A percentile compares a stretch with the other conserved stretches of the same genome.
phyloP scores from a whole-genome alignment of 2,888 invertebrate genomes.

The Reticulitermes lucifugus region DNA sequence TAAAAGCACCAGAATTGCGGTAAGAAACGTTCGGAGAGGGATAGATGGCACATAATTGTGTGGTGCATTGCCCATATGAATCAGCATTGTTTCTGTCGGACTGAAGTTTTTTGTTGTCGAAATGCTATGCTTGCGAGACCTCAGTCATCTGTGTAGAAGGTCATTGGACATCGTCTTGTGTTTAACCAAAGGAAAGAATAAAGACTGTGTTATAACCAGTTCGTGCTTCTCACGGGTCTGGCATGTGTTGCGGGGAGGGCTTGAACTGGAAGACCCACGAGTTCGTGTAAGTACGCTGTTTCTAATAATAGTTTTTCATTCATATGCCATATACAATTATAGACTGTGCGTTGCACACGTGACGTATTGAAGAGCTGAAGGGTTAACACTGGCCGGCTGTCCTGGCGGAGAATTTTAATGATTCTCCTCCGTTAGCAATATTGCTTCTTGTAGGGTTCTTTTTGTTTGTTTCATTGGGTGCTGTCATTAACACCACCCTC shows the following conservation, averaged over 20 bases:
- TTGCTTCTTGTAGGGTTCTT: too few relatives aligned
- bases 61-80: too few relatives aligned
- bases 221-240: neutral
- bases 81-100: too few relatives aligned
- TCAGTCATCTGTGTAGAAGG: neutral
- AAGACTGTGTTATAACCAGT: neutral
- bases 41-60: too few relatives aligned
- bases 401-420: neutral
- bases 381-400: neutral
- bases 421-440: too few relatives aligned
- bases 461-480: too few relatives aligned
- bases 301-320: neutral
- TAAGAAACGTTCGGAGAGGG: too few relatives aligned
- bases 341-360: neutral
- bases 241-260: neutral
- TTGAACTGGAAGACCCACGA: neutral
- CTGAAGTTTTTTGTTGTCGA: too few relatives aligned
- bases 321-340: neutral
- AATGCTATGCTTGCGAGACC: too few relatives aligned
- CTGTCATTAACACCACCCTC: too few relatives aligned
- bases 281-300: neutral
- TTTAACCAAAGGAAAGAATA: neutral
- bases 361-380: neutral
- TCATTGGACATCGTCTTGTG: constrained; percentile 1
- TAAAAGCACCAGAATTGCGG: too few relatives aligned